phyloP scores from a whole-genome alignment of 2,113 vertebrate genomes.

The Cebidichthys violaceus region DNA sequence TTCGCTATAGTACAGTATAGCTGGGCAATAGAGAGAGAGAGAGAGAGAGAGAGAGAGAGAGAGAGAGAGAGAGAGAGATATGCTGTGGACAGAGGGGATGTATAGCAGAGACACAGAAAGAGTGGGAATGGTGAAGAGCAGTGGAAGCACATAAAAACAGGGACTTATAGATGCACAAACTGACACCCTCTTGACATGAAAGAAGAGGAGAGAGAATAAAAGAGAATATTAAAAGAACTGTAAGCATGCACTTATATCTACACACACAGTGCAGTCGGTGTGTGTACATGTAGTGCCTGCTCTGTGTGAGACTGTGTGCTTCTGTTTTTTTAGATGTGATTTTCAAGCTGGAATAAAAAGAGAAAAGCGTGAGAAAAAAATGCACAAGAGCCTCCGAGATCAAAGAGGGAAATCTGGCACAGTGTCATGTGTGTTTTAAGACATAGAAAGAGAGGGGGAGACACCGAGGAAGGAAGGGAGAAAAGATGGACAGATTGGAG shows the following conservation, averaged over 20 bases:
- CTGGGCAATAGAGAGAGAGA: constrained; percentile 15
- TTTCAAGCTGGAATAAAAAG: constrained; percentile 51
- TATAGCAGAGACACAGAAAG: constrained; percentile 43
- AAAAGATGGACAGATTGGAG: constrained; percentile 41
- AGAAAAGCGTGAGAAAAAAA: constrained; percentile 53
- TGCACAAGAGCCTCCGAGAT: constrained; percentile 57
- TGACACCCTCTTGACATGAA: constrained; percentile 78
- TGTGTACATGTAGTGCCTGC: constrained; percentile 24
- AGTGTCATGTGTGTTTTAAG: constrained; percentile 70
- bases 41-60: constrained; percentile 5
- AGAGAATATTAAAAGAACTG: constrained; percentile 78
- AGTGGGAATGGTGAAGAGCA: constrained; percentile 48
- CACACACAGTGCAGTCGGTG: constrained; percentile 43
- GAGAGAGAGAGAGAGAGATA: constrained; percentile 18
- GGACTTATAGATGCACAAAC: constrained; percentile 75
- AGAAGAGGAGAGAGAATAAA: constrained; percentile 75
- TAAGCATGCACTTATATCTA: constrained; percentile 77
- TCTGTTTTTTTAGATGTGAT: constrained; percentile 67
- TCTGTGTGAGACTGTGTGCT: constrained; percentile 34
- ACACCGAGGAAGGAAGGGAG: constrained; percentile 5
- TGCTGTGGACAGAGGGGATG: constrained; percentile 24
- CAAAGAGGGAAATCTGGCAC: constrained; percentile 71
- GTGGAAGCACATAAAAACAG: constrained; percentile 66
- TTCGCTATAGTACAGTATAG: neutral
- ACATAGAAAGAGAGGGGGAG: constrained; percentile 27